Percentiles rank a stretch among this genome's conserved stretches.
Conservation (phyloP, 1,140 invertebrate genomes). For the Diuraphis noxia region DNA sequence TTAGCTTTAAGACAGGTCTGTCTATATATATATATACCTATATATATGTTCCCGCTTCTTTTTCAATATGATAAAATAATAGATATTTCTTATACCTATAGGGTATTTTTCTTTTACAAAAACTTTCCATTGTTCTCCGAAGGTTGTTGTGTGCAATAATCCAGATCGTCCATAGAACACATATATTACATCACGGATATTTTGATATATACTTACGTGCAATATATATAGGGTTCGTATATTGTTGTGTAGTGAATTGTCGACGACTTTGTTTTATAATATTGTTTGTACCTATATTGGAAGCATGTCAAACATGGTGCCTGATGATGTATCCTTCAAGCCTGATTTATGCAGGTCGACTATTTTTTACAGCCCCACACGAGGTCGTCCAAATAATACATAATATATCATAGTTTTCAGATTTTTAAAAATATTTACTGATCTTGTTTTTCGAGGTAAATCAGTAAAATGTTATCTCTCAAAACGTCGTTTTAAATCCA, state of each 20-base stretch:
- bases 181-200: neutral
- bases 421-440: too few species aligned
- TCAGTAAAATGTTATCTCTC: too few species aligned
- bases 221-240: neutral
- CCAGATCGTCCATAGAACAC: neutral
- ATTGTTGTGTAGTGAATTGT: neutral
- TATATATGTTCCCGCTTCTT: neutral
- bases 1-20: too few species aligned
- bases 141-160: neutral
- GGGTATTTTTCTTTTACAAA: neutral
- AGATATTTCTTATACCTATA: neutral
- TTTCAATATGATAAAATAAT: conserved; percentile 7
- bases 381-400: neutral
- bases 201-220: neutral
- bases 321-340: neutral
- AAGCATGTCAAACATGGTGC: neutral
- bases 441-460: too few species aligned
- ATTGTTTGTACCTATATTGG: neutral
- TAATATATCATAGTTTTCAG: too few species aligned
- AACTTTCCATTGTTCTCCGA: neutral
- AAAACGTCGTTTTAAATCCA: too few species aligned
- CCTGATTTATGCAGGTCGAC: neutral
- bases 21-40: neutral
- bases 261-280: neutral
- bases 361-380: neutral